Conservation (phyloP, 2,888 invertebrate species). For the Limenitis camilla region DNA sequence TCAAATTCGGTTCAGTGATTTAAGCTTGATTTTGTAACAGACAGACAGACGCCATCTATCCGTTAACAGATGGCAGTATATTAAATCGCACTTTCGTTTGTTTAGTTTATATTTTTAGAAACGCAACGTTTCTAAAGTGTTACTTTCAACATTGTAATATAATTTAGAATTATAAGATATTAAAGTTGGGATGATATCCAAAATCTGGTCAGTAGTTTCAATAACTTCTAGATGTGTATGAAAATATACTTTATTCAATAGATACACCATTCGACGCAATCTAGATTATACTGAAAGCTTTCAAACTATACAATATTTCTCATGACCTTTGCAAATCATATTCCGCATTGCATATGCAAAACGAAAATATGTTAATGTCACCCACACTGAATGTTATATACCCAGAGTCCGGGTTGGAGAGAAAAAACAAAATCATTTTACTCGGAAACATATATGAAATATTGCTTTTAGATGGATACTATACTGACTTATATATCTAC, state of each 20-base stretch:
- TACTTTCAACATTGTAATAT: no score
- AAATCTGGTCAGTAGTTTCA: not conserved
- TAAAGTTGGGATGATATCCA: not conserved
- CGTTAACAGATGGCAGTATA: no score
- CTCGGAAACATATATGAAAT: constrained; percentile 6
- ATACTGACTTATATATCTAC: not conserved
- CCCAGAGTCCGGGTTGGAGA: constrained; percentile 1
- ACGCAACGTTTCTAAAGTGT: no score
- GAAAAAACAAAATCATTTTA: constrained; percentile 11
- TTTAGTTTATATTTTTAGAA: no score
- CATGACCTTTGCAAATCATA: constrained; percentile 11
- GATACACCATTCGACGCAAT: not conserved
- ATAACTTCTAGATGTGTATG: no score
- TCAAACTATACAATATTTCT: not conserved
- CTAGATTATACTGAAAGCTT: not conserved
- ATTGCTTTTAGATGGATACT: constrained; percentile 1
- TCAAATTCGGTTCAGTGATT: no score
- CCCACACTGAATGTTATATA: constrained; percentile 6
- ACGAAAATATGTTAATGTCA: constrained; percentile 18
- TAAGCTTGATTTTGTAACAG: no score
- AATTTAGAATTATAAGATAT: no score
- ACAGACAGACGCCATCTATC: no score
- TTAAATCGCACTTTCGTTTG: no score
- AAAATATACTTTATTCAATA: no score
- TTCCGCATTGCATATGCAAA: constrained; percentile 18